Base-by-base conservation (phyloP, 2,888 invertebrate genomes). In the Epirrhoe tristata region DNA sequence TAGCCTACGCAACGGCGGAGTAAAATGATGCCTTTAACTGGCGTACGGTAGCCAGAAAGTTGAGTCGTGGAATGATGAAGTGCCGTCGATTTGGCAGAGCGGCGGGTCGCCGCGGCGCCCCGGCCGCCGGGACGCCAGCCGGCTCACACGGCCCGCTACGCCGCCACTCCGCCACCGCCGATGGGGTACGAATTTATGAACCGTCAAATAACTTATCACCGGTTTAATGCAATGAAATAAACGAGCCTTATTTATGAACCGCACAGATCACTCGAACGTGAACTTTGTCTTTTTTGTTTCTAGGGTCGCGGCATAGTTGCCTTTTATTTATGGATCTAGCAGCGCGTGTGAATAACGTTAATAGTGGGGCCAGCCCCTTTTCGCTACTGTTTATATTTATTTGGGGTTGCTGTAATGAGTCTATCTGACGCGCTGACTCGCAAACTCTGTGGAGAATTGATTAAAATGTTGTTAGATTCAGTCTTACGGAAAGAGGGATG, bases 121-220 rank as follows among this genome's bases (percentile, higher is more conserved):
- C 78, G 74, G 39, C 83, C 78, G 81, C 80, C 70, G 65, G 81
- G 81, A 81, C 84, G 85, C 85, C 69, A 63, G 64, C 76, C 76
- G 82, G 84, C 79, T 79, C 80, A 80, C 83, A 81, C 83, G 81
- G 76, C 81, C 63, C 52, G 48, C 55, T 55, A 56, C 79, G 70
- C 43, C 43, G 48, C 56, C 59, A 57, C 79, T 71, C 81, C 81
- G 77, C 83, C 82, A 79, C 82, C 81, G 78, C 84, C 83, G 79
- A 81, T 85, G 84, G 89, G 90, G 88, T 83, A 84, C 85, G 81
- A 86, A 83, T 91, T 91, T 91, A 91, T 91, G 92, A 89, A 89
- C 89, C 92, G 90, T 87, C 92, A 90, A 92, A 93, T 92, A 90
- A 91, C 90, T 92, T 91, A 91, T 91, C 91, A 90, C 89, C 90